Percentiles rank a stretch among this genome's conserved stretches.
Evolutionary conservation across 1,140 invertebrate species (phyloP).

Genomic region (Adelges cooleyi): DNA sequence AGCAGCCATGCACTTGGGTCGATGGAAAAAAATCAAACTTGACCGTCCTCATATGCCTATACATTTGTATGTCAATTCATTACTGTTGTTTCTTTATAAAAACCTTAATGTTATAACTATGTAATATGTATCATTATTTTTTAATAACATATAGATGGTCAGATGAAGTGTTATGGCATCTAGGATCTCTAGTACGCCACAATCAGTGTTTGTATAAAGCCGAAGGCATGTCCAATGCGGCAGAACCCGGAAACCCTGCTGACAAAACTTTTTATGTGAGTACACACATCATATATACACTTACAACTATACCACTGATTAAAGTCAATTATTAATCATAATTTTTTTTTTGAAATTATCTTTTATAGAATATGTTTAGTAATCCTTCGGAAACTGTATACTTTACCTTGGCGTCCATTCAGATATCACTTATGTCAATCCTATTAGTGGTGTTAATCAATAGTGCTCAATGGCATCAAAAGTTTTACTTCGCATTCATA

Average conservation of each 20-base stretch:
- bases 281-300: slow-evolving; percentile 31
- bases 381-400: slow-evolving; percentile 23
- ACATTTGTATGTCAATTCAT: slow-evolving; percentile 38
- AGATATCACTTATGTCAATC: slow-evolving; percentile 7
- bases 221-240: slow-evolving; percentile 54
- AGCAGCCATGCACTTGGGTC: slow-evolving; percentile 77
- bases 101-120: no score
- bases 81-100: no score
- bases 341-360: not conserved
- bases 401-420: slow-evolving; percentile 10
- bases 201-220: slow-evolving; percentile 68
- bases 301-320: not conserved
- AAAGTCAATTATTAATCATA: not conserved
- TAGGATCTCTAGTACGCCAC: slow-evolving; percentile 68
- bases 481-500: slow-evolving; percentile 17
- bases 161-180: slow-evolving; percentile 58
- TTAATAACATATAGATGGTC: slow-evolving; percentile 47
- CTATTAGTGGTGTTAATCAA: not conserved
- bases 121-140: no score
- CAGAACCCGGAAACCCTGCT: slow-evolving; percentile 68
- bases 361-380: slow-evolving; percentile 13
- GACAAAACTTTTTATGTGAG: slow-evolving; percentile 78
- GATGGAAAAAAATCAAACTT: slow-evolving; percentile 63
- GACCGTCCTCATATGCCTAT: slow-evolving; percentile 48
- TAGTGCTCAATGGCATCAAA: slow-evolving; percentile 25